Base-by-base conservation (phyloP, 2,888 invertebrate genomes). In the Lamproptera curius region DNA sequence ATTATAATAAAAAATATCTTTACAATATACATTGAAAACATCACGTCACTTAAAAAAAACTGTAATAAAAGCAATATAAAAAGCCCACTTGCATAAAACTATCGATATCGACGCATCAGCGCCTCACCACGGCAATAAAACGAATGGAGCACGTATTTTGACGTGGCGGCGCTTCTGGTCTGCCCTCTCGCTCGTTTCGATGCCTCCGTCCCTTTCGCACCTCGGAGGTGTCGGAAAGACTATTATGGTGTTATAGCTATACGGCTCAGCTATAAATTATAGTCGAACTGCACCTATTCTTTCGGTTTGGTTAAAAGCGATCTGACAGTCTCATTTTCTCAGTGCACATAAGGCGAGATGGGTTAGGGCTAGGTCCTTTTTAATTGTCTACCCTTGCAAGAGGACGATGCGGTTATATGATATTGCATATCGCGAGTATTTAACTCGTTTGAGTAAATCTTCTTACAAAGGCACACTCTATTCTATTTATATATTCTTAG, bases 91-190 rank as follows among this genome's bases (percentile, higher is more conserved):
- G 15, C 13, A 1, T n/a, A 35, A 38, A 47, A 42, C 20, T 46
- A 67, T 76, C 76, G 74, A 76, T 65, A 72, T 78, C 76, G 74
- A 73, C 53, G 36, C 42, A 40, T 39, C 10, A 13, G 15, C 6
- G 33, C 44, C 50, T 73, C 69, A 65, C n/a, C 71, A 65, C 65
- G 70, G 84, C 75, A 86, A 87, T 86, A 87, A 87, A 87, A 86
- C 87, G 86, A 87, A 82, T 81, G 82, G 78, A 79, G 81, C 87
- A 85, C 86, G 87, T 87, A 87, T 87, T 87, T 87, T 86, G 87
- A 87, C 87, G 87, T 83, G 75, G 85, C 85, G 87, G 87, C 87
- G 87, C 87, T 87, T 87, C 87, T 87, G 87, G 83, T 85, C 82
- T 50, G 54, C 53, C 61, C 10, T 82, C 80, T 54, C 67, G 5